Evolutionary conservation across 2,888 invertebrate species (phyloP), one percentile per base, ranked within the genome.

Genomic region (Rotaria macrura): DNA sequence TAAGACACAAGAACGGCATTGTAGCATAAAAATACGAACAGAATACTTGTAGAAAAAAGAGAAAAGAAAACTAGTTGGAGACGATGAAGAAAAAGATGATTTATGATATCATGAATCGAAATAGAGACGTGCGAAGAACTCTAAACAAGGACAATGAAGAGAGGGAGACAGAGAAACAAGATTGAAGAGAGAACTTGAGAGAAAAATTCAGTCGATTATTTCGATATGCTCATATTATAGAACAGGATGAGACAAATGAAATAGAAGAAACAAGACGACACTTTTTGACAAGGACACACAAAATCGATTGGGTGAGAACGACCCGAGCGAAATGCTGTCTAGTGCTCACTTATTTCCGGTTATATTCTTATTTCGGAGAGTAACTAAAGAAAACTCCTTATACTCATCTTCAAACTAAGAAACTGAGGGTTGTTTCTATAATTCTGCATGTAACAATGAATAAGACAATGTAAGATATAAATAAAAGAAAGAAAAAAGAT

Each of bases 61-160:
- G 20, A 25, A 65, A 65, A 65, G 20, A 65, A 65, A 65, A 34
- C n/a, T 65, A 34, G 65, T 65, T 34, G 65, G 65, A 65, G 65
- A 65, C 65, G 65, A 65, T 65, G 65, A 65, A 65, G 65, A 65
- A 65, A 65, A 65, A 65, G 34, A 65, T 65, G 65, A 65, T 65
- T 65, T 65, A 65, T 34, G 65, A 65, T 65, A 65, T 65, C 7
- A 34, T 5, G 34, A 65, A 65, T 65, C 65, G 65, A 65, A 65
- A 34, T 65, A 65, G 34, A 65, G 65, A 65, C 17, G 65, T 34
- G 65, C 34, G 34, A 65, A 65, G 65, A 65, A 38, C 65, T 65
- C 34, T 17, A 65, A 34, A 65, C 38, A 65, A 17, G 14, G 12
- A 65, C 34, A 34, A 65, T 65, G 20, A 65, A 34, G 34, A 65